Conservation (phyloP, 2,113 vertebrate genomes). For the Aleadryas rufinucha region DNA sequence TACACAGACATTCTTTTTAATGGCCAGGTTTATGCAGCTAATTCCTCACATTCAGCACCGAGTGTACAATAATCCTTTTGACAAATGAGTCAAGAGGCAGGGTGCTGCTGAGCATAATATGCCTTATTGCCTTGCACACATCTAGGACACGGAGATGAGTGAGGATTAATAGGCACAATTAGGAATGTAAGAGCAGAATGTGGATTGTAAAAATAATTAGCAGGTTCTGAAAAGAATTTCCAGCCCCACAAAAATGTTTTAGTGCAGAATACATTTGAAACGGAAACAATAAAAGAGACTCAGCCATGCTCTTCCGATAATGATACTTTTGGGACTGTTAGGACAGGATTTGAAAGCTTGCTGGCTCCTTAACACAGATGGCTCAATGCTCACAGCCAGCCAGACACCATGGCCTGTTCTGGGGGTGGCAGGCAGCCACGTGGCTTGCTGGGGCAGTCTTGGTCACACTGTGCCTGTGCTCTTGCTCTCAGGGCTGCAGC, state of each 20-base stretch:
- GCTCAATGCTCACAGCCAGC: neutral
- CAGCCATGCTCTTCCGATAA: neutral
- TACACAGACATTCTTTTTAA: neutral
- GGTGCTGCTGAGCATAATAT: constrained; percentile 55
- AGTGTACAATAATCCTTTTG: constrained; percentile 31
- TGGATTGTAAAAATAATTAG: constrained; percentile 58
- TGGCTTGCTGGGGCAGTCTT: neutral
- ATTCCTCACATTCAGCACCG: constrained; percentile 1
- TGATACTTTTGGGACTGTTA: neutral
- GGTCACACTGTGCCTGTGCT: neutral
- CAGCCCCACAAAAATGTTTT: constrained; percentile 48
- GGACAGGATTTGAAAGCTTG: neutral
- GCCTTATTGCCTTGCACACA: constrained; percentile 34
- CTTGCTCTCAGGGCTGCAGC: neutral
- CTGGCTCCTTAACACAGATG: neutral
- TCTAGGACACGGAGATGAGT: constrained; percentile 34
- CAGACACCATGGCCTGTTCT: accelerated
- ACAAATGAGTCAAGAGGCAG: constrained; percentile 50
- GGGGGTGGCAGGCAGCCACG: neutral
- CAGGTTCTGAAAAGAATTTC: constrained; percentile 40
- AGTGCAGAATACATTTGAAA: neutral
- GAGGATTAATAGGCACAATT: constrained; percentile 62
- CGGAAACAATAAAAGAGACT: constrained; percentile 5
- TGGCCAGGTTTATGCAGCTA: constrained; percentile 10
- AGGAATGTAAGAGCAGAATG: constrained; percentile 13